Evolutionary conservation across 2,797 vertebrate genomes (phyloP).

Genomic region (Ctenochaetus hawaiiensis): DNA sequence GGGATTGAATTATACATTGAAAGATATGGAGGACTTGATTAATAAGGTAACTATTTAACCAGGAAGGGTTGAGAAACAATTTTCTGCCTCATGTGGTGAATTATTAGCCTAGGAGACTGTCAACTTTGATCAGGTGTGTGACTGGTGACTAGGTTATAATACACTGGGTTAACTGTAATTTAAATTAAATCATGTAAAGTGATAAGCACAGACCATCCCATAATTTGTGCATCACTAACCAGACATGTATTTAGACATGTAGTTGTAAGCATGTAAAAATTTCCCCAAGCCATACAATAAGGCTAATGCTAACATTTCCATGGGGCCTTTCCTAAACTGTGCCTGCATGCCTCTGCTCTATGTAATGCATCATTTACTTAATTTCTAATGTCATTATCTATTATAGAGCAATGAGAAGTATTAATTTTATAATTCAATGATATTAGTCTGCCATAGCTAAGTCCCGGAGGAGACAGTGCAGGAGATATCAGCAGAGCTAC

Average conservation of each 20-base stretch:
- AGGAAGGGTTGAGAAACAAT: constrained; percentile 72
- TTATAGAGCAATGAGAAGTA: background rate
- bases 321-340: background rate
- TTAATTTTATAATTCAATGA: background rate
- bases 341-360: background rate
- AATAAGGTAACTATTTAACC: constrained; percentile 77
- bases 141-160: constrained; percentile 26
- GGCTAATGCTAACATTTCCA: no score
- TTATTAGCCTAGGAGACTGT: constrained; percentile 45
- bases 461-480: background rate
- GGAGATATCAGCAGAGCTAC: no score
- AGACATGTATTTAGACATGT: background rate
- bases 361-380: constrained; percentile 1
- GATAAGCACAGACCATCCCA: background rate
- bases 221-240: background rate
- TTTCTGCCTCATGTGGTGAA: constrained; percentile 67
- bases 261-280: no score
- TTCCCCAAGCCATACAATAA: no score
- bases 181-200: background rate
- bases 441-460: no score
- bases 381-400: background rate
- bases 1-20: constrained; percentile 54
- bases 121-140: constrained; percentile 54
- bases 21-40: constrained; percentile 67
- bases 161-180: background rate